A percentile compares a stretch with the other conserved stretches of the same genome.
Conservation (phyloP, 2,888 invertebrate genomes). For the Amblyjoppa proteus region DNA sequence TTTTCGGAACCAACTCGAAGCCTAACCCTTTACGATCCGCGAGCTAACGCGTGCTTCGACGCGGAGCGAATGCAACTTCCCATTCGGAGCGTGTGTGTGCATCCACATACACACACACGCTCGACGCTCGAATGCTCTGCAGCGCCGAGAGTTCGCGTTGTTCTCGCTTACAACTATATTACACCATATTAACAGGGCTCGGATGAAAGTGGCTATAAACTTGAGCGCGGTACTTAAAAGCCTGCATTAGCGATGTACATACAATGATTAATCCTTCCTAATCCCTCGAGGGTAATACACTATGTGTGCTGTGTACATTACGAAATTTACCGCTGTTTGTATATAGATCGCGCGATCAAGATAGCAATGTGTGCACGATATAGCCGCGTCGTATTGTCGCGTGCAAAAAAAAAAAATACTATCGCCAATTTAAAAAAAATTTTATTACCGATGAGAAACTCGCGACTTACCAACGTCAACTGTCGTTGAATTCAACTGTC, state of each 20-base stretch:
- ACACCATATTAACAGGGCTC: slow-evolving; percentile 18
- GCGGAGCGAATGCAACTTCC: neutral
- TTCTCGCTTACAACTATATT: slow-evolving; percentile 2
- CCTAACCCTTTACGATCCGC: slow-evolving; percentile 6
- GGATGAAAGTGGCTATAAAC: slow-evolving; percentile 19
- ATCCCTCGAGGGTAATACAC: slow-evolving; percentile 10
- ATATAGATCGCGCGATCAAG: neutral
- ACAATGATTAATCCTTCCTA: slow-evolving; percentile 23
- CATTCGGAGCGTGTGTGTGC: neutral
- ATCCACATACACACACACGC: neutral
- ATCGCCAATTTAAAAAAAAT: no score
- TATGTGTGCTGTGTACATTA: neutral
- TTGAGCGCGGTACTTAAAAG: slow-evolving; percentile 11
- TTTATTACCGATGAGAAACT: no score
- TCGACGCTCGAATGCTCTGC: neutral
- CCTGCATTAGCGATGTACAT: slow-evolving; percentile 14
- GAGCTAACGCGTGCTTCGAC: neutral
- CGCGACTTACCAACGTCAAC: neutral
- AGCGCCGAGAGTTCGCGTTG: slow-evolving; percentile 6
- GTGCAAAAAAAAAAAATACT: neutral
- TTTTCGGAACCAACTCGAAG: slow-evolving; percentile 27
- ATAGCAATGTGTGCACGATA: neutral
- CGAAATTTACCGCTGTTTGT: slow-evolving; percentile 1
- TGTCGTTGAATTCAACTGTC: neutral
- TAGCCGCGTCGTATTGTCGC: neutral